Evolutionary conservation across 1,140 invertebrate species (phyloP).

Genomic region (Harlomillsia oculata): DNA sequence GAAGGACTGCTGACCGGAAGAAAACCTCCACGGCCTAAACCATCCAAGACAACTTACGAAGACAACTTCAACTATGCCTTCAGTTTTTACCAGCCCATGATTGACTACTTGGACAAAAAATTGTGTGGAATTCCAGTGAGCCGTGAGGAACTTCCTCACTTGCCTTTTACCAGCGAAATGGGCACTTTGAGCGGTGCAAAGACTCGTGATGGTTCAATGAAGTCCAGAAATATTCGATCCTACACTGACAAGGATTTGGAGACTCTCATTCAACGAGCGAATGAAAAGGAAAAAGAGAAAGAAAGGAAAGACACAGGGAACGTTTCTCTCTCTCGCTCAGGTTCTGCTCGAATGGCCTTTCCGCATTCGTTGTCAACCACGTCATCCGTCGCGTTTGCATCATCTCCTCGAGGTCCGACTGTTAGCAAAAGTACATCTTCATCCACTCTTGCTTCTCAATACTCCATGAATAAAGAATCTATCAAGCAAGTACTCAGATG

Average conservation of each 20-base stretch:
- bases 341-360: not conserved
- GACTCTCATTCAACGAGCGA: constrained; percentile 51
- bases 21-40: constrained; percentile 38
- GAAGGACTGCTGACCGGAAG: not conserved
- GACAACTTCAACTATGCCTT: constrained; percentile 56
- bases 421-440: constrained; percentile 12
- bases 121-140: constrained; percentile 40
- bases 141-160: constrained; percentile 48
- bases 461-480: constrained; percentile 26
- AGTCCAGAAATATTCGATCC: constrained; percentile 29
- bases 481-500: constrained; percentile 12
- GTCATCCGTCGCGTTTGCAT: not conserved
- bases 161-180: constrained; percentile 63
- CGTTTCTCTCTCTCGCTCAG: not conserved
- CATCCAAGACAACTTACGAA: constrained; percentile 59
- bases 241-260: constrained; percentile 49
- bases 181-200: constrained; percentile 44
- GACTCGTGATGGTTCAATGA: not conserved
- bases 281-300: constrained; percentile 46
- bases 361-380: not conserved
- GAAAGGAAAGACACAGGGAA: not conserved
- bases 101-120: constrained; percentile 61
- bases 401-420: not conserved
- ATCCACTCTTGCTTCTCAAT: constrained; percentile 14
- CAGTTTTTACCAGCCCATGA: constrained; percentile 33